Evolutionary conservation across 2,797 vertebrate genomes (phyloP).

Genomic region (Siniperca undulata): DNA sequence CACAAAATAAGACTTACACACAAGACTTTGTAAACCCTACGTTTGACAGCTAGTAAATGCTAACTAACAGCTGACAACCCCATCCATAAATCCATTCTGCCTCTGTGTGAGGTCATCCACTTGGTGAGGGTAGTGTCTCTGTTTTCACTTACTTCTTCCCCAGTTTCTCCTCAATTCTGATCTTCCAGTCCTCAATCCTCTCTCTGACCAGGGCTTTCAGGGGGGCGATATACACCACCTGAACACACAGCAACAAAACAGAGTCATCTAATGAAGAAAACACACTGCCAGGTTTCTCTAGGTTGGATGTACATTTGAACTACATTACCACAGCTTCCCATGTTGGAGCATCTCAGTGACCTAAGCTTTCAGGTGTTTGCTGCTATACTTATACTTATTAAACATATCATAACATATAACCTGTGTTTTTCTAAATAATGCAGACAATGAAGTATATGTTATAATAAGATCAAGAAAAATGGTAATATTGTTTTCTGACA

Average conservation of each 20-base stretch:
- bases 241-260: slow-evolving; percentile 4
- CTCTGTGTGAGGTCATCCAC: neutral
- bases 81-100: neutral
- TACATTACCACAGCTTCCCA: neutral
- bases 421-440: neutral
- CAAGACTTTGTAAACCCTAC: neutral
- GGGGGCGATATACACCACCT: slow-evolving; percentile 99
- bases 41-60: neutral
- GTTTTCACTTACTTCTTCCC: slow-evolving; percentile 91
- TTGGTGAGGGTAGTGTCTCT: neutral
- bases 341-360: neutral
- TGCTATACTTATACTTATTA: neutral
- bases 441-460: neutral
- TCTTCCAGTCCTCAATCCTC: slow-evolving; percentile 97
- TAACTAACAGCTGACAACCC: neutral
- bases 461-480: neutral
- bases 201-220: slow-evolving; percentile 97
- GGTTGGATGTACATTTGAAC: neutral
- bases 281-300: neutral
- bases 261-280: neutral
- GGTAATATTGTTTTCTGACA: neutral
- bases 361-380: too few species aligned
- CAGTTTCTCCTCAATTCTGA: slow-evolving; percentile 95
- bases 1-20: neutral
- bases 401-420: too few species aligned